phyloP scores from a whole-genome alignment of 2,797 vertebrate genomes.

The Cossypha polioptera region DNA sequence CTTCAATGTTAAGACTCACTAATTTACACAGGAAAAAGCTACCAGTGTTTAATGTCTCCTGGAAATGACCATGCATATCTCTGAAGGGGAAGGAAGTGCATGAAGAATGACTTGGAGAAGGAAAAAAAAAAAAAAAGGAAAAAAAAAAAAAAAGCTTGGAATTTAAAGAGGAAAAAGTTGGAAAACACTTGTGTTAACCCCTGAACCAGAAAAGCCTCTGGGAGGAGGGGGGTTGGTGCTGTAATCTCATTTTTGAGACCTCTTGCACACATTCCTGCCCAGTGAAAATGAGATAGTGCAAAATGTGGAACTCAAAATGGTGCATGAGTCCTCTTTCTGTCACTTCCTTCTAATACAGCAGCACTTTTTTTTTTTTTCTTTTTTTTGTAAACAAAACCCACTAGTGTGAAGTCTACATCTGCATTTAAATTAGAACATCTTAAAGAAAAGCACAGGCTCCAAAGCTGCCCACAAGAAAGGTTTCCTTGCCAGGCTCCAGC shows the following conservation, averaged over 20 bases:
- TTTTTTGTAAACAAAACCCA: slow-evolving; percentile 24
- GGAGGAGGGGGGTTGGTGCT: background rate
- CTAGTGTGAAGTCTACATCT: slow-evolving; percentile 68
- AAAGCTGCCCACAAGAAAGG: slow-evolving; percentile 56
- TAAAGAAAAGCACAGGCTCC: slow-evolving; percentile 70
- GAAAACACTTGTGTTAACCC: background rate
- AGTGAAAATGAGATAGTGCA: background rate
- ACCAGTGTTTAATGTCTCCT: background rate
- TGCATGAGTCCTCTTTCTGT: background rate
- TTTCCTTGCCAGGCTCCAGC: slow-evolving; percentile 58
- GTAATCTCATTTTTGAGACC: background rate
- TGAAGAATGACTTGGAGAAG: background rate
- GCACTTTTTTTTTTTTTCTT: background rate
- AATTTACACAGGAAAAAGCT: slow-evolving; percentile 43
- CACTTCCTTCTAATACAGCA: slow-evolving; percentile 35
- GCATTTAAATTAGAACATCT: slow-evolving; percentile 76
- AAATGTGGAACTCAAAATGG: background rate
- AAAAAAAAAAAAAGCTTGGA: background rate
- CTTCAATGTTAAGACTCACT: background rate
- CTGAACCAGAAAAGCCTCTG: background rate
- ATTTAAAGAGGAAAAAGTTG: background rate
- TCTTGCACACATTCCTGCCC: background rate
- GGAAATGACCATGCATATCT: background rate
- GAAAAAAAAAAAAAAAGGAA: too few relatives aligned
- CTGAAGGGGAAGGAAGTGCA: slow-evolving; percentile 23